Evolutionary conservation across 2,797 vertebrate species (phyloP), one percentile per base, ranked within the genome.

Genomic region (Anomalospiza imberbis): DNA sequence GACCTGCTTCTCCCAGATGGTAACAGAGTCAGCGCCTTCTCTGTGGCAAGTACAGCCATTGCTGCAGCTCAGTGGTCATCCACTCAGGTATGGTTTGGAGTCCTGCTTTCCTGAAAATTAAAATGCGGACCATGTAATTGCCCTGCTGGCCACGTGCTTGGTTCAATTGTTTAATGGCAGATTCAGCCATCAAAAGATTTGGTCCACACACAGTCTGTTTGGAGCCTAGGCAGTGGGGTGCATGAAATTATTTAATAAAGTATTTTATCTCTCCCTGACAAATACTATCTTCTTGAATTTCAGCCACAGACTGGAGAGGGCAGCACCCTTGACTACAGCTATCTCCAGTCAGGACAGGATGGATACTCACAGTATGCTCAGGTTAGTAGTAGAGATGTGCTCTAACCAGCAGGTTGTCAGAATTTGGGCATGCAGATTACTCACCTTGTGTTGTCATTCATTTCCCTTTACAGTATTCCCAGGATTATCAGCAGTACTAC

Each of bases 61-160:
- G 99, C 99, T 94, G 99, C 99, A 57, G 99, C 99, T 88, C 99
- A 99, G 98, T 99, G 99, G 99, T 99, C 99, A 1, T 99, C 99
- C 44, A 99, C 98, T 93, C 99, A 99, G 99, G 99, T 99, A 97
- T 42, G 87, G 53, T 62, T 54, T 38, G 47, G 54, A 63, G 15
- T 40, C n/a, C 4, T 77, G 17, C 19, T 82, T 61, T 42, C 60
- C 29, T 73, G 67, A 22, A 81, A 48, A 62, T 48, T 13, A 57
- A 68, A 85, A 65, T 1, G 1, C 36, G 38, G 17, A 8, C 3
- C 2, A 0, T 34, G 3, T n/a, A 13, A 10, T 55, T 67, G 42
- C n/a, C 14, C 21, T 79, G 7, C 31, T 85, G 63, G 6, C 22
- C 12, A 1, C 1, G 16, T 76, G 26, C 29, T 89, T 85, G 36